Percentiles rank a stretch among this genome's conserved stretches.
Conservation (phyloP, 2,113 vertebrate species). For the Chascanopsetta lugubris region DNA sequence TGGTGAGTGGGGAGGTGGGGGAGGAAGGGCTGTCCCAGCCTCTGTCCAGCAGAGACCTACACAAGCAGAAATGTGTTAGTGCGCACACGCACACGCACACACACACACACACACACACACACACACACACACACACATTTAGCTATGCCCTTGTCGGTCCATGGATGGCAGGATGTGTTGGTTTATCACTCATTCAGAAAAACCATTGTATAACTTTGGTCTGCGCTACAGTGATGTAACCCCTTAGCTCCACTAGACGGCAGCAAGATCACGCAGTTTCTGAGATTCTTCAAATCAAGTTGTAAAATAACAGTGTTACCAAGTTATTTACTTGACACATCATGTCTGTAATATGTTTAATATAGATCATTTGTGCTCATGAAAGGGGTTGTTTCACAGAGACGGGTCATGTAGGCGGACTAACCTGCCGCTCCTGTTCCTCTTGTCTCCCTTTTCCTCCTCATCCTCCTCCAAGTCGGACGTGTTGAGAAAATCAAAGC, state of each 20-base stretch:
- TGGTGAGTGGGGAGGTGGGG: slow-evolving; percentile 81
- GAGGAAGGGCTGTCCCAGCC: slow-evolving; percentile 74
- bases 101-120: slow-evolving; percentile 2
- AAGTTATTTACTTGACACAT: neutral
- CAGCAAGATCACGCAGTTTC: slow-evolving; percentile 12
- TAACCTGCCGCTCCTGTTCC: slow-evolving; percentile 54
- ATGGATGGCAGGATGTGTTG: too few species aligned
- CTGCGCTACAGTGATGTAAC: neutral
- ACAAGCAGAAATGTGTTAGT: too few species aligned
- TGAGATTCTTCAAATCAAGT: neutral
- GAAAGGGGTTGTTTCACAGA: neutral
- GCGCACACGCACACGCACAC: slow-evolving; percentile 8
- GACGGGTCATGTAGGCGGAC: slow-evolving; percentile 14
- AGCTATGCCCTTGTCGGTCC: too few species aligned
- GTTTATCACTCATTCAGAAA: too few species aligned
- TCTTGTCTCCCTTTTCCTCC: slow-evolving; percentile 62
- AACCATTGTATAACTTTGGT: too few species aligned
- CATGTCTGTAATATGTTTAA: neutral
- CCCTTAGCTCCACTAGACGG: slow-evolving; percentile 46
- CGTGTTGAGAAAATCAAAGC: slow-evolving; percentile 95
- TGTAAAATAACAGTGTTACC: neutral
- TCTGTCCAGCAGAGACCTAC: slow-evolving; percentile 55
- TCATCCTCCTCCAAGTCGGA: slow-evolving; percentile 88
- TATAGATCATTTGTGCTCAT: neutral
- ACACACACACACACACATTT: neutral